Evolutionary conservation across 2,888 invertebrate genomes (phyloP).

Genomic region (Drosophila nr. perissopoda): DNA sequence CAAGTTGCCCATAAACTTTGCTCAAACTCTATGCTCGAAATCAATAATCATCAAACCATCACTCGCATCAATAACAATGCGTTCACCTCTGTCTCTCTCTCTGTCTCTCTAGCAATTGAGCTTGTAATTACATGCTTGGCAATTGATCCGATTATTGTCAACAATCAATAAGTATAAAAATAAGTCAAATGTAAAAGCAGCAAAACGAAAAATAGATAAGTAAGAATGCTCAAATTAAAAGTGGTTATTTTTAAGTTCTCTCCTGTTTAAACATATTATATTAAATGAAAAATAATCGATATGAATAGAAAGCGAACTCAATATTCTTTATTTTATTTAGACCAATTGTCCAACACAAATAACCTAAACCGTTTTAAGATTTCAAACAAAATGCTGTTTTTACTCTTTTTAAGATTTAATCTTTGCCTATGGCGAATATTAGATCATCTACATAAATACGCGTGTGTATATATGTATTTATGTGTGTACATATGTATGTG

Average conservation of each 20-base stretch:
- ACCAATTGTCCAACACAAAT: background rate
- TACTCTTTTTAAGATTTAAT: background rate
- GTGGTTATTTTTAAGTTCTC: background rate
- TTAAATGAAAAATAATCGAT: background rate
- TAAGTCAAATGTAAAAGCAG: background rate
- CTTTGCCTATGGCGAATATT: background rate
- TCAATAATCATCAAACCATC: slow-evolving; percentile 44
- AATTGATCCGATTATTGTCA: slow-evolving; percentile 5
- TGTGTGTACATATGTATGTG: background rate
- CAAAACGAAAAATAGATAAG: background rate
- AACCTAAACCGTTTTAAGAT: background rate
- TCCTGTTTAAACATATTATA: too few relatives aligned
- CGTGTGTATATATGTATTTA: background rate
- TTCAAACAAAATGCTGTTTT: background rate
- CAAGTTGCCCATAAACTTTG: slow-evolving; percentile 62
- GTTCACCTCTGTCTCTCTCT: background rate
- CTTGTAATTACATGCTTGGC: background rate
- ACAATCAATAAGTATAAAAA: background rate
- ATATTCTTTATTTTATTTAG: background rate
- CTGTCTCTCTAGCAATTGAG: background rate
- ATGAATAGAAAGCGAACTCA: background rate
- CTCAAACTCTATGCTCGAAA: slow-evolving; percentile 51
- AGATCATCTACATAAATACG: background rate
- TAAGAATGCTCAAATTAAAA: background rate
- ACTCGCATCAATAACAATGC: slow-evolving; percentile 36